A percentile compares a stretch with the other conserved stretches of the same genome.
These are phyloP conservation scores for Rhizomys pruinosus DNA, from an alignment of 2,113 vertebrate species.

Conservation along the genomic window DNA sequence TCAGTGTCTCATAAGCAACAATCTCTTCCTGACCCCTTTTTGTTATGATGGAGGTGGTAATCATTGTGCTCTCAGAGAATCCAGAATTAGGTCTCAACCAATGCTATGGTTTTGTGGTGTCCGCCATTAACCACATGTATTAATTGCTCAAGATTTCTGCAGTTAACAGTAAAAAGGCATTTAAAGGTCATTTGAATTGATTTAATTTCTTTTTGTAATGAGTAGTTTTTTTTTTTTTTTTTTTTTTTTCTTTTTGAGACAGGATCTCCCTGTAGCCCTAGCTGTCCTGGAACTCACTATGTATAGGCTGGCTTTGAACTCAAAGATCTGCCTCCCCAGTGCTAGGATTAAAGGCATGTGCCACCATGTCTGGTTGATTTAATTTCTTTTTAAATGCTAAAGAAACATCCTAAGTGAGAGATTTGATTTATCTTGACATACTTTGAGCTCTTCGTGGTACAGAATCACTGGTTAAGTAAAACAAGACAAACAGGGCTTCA, in stretches of 20 bases:
- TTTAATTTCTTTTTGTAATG: too few relatives aligned
- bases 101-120: slow-evolving; percentile 21
- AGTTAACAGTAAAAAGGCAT: slow-evolving; percentile 27
- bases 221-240: too few relatives aligned
- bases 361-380: too few relatives aligned
- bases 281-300: too few relatives aligned
- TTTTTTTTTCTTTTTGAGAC: too few relatives aligned
- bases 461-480: slow-evolving; percentile 24
- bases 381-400: slow-evolving; percentile 12
- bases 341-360: too few relatives aligned
- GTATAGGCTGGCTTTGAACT: too few relatives aligned
- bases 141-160: slow-evolving; percentile 29
- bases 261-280: too few relatives aligned
- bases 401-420: not conserved
- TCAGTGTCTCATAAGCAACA: not conserved
- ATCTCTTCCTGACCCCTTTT: slow-evolving; percentile 12
- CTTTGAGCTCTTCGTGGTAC: not conserved
- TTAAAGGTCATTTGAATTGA: slow-evolving; percentile 26
- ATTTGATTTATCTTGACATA: slow-evolving; percentile 37
- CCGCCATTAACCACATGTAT: not conserved
- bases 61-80: slow-evolving; percentile 31
- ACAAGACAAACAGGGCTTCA: not conserved
- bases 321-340: too few relatives aligned
- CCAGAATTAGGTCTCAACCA: not conserved
- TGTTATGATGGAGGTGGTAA: not conserved